Evolutionary conservation across 1,140 invertebrate genomes (phyloP).

Genomic region (Polyergus mexicanus): DNA sequence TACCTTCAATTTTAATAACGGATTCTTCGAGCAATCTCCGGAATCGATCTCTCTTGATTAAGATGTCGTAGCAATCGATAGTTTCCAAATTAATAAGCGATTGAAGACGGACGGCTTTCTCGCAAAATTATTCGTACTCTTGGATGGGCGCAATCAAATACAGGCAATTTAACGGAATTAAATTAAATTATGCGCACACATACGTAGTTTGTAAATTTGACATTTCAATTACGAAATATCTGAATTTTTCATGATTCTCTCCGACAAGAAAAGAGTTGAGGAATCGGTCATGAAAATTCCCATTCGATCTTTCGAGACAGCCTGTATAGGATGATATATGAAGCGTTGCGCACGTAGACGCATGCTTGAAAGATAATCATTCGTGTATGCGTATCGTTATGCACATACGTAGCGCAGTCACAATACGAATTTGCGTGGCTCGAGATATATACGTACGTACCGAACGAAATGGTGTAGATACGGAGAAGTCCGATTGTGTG

Average conservation of each 20-base stretch:
- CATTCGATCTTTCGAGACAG: not conserved
- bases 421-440: not conserved
- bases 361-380: conserved; percentile 9
- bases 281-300: not conserved
- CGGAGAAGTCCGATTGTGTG: conserved; percentile 29
- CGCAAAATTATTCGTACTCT: not conserved
- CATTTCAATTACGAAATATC: not conserved
- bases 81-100: not conserved
- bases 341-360: not conserved
- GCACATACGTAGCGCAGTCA: conserved; percentile 20
- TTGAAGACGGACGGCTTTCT: not conserved
- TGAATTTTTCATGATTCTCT: not conserved
- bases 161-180: not conserved
- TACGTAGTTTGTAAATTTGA: not conserved
- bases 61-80: not conserved
- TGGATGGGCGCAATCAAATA: not conserved
- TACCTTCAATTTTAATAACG: not conserved
- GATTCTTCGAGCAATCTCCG: not conserved
- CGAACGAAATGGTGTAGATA: not conserved
- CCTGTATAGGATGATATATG: not conserved
- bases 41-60: not conserved
- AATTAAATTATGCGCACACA: not conserved
- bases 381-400: conserved; percentile 38
- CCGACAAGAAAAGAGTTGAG: not conserved
- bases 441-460: not conserved